A percentile compares a stretch with the other conserved stretches of the same genome.
phyloP scores from a whole-genome alignment of 1,140 invertebrate species.

The Armadillidium nasatum region DNA sequence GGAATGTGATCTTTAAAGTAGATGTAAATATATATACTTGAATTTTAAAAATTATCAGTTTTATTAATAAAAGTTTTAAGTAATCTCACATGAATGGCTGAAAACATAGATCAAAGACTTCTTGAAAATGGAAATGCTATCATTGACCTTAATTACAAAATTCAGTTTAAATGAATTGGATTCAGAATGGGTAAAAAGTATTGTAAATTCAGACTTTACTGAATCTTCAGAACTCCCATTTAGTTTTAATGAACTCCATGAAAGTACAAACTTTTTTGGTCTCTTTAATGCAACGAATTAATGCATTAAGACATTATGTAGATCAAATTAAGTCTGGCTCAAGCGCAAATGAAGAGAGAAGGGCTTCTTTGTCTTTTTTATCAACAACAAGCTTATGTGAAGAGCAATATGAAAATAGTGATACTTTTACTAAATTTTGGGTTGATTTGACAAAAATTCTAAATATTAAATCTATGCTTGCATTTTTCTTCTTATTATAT shows the following conservation, averaged over 20 bases:
- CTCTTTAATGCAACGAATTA: constrained; percentile 48
- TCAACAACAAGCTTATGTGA: neutral
- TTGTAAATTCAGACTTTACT: constrained; percentile 55
- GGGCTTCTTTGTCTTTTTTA: neutral
- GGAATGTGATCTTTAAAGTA: too few relatives aligned
- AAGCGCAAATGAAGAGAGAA: constrained; percentile 31
- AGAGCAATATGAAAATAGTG: constrained; percentile 23
- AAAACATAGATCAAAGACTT: too few relatives aligned
- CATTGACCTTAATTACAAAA: constrained; percentile 32
- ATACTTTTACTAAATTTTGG: constrained; percentile 53
- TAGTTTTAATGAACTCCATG: constrained; percentile 51
- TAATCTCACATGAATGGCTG: too few relatives aligned
- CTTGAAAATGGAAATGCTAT: constrained; percentile 21
- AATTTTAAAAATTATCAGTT: too few relatives aligned
- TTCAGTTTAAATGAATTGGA: constrained; percentile 47
- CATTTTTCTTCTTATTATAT: constrained; percentile 55
- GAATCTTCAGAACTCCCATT: constrained; percentile 51
- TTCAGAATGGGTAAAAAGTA: constrained; percentile 52
- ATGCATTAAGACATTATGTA: constrained; percentile 36
- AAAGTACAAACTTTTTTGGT: constrained; percentile 49
- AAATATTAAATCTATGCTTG: constrained; percentile 53
- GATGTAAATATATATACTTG: too few relatives aligned
- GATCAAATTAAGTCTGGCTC: constrained; percentile 38
- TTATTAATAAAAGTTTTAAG: too few relatives aligned
- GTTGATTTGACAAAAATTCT: constrained; percentile 53